Base-by-base conservation (phyloP, 2,797 vertebrate species). In the Spondyliosoma cantharus region DNA sequence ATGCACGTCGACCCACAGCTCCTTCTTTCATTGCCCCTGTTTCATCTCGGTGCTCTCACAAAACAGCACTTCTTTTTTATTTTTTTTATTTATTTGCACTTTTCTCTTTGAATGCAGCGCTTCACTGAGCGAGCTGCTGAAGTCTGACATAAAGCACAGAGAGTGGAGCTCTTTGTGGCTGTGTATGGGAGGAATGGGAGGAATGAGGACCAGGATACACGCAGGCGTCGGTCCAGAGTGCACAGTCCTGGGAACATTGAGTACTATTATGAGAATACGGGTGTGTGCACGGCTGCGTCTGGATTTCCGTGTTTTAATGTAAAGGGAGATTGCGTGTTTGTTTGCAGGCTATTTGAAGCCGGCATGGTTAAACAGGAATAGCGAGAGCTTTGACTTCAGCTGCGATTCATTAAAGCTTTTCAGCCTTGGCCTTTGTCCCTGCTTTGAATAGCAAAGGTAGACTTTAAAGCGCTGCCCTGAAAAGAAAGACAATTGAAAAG, bases 361-460 rank as follows among this genome's bases (percentile, higher is more conserved):
- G 16, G 56, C 29, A n/a, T 45, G 49, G 82, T 82, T 63, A 53
- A 84, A 88, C 80, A 67, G 75, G 71, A 89, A 81, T 29, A 73
- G 71, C 24, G 7, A 50, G 42, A 27, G 81, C 81, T 73, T 78
- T 76, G 9, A 49, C 20, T 76, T 80, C 52, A 71, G 69, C 42
- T 84, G 62, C 20, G 5, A 57, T 29, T 72, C 67, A 71, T 73
- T 52, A 48, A 79, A 80, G 72, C 71, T 48, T 81, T 74, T 74
- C 37, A 76, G 70, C 59, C 43, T 67, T 29, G 74, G 80, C 82
- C 68, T 87, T 91, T 89, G 83, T 89, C 50, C 43, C 54, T 49
- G 70, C 62, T 86, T 80, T 90, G 80, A 90, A 88, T 85, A 84
- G 81, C 16, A 17, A 82, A 82, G 60, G 74, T 65, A 49, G 24